Evolutionary conservation across 2,113 vertebrate genomes (phyloP), one percentile per base, ranked within the genome.

Genomic region (Herpetotheres cachinnans): DNA sequence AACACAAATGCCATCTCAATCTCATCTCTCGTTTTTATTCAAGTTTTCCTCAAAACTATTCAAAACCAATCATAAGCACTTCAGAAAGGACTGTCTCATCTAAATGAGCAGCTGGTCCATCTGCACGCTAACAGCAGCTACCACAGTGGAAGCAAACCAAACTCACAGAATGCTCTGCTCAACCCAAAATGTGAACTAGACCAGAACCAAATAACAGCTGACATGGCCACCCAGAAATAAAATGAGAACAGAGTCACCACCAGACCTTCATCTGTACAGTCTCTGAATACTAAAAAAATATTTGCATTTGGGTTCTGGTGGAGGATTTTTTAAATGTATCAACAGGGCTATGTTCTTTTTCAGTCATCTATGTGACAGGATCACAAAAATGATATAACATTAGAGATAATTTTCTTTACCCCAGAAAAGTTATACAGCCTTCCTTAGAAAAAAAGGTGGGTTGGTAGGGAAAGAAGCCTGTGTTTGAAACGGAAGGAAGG

Each of bases 311-410:
- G 11, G 9, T 78, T 90, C 56, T 47, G 30, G n/a, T 52, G 62
- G 30, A 91, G 62, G 86, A 82, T 59, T 71, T 69, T 89, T 93
- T 78, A 93, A 94, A 95, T 26, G 24, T 34, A 79, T 72, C 66
- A 93, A 62, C 38, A 77, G 62, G 42, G 17, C 13, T 34, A 47
- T 69, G 56, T 74, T 86, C 81, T 86, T 96, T 96, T 55, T 77
- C 62, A 86, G 58, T 62, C 27, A 87, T 67, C 79, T 95, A 54
- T 72, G 88, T 78, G 80, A 89, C 83, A 96, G 30, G 90, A 95
- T 96, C 86, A 59, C 93, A 96, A 96, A 97, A 93, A 94, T 94
- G 81, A 97, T 92, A 69, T 38, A 95, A 36, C 42, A 74, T 42
- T 55, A 72, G 77, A 82, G 79, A 93, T 93, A 19, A 11, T 95